phyloP scores from a whole-genome alignment of 2,113 vertebrate species.

The Aphelocoma coerulescens region DNA sequence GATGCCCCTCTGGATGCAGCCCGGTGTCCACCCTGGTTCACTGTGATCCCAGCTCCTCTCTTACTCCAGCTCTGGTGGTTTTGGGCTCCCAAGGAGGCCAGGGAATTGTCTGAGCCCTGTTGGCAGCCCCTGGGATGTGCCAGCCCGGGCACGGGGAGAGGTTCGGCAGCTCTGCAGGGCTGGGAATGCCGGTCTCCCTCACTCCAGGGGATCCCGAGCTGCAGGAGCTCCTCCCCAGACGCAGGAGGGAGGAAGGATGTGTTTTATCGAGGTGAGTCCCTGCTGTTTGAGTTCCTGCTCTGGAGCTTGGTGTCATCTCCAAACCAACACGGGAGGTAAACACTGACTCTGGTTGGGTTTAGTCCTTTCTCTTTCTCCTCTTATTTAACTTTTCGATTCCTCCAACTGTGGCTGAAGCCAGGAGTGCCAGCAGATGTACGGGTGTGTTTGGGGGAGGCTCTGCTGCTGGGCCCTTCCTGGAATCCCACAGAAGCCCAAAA shows the following conservation, averaged over 20 bases:
- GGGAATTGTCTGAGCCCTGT: background rate
- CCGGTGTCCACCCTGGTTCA: accelerated
- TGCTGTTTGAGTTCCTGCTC: constrained; percentile 57
- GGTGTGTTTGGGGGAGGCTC: background rate
- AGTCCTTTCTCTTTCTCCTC: background rate
- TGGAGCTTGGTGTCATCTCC: constrained; percentile 17
- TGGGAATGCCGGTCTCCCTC: background rate
- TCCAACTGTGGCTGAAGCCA: background rate
- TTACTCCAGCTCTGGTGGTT: background rate
- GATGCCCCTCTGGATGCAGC: background rate
- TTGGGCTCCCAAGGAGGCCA: background rate
- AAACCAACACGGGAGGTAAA: constrained; percentile 13
- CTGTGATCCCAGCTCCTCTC: background rate
- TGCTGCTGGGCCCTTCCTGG: background rate
- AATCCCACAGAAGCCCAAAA: background rate
- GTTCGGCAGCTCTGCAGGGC: background rate
- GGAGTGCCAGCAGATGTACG: background rate
- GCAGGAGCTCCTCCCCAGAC: background rate
- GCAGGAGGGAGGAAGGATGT: constrained; percentile 22
- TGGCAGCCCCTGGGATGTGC: background rate
- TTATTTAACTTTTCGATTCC: background rate
- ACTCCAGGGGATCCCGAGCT: background rate
- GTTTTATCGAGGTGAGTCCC: constrained; percentile 23
- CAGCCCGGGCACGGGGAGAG: background rate
- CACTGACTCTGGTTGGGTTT: background rate